Evolutionary conservation across 64 coral and sea anemone species (phyloP).

Genomic region (Stichodactyla helianthus): DNA sequence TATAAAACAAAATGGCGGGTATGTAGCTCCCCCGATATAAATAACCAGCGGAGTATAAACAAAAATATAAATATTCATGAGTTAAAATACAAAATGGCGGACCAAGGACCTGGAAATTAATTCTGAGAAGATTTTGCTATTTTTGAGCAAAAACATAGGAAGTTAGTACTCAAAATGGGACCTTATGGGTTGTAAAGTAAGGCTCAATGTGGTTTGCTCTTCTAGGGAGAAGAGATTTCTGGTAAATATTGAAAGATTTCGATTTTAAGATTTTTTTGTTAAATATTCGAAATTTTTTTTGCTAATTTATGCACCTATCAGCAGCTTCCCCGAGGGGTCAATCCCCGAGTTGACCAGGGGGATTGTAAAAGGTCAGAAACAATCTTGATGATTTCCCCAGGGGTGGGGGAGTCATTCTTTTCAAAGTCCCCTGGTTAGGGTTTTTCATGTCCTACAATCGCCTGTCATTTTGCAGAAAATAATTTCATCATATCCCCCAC

Average conservation of each 20-base stretch:
- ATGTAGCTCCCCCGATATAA: neutral
- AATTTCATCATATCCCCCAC: too few species aligned
- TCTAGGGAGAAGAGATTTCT: conserved; percentile 76
- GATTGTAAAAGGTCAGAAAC: too few species aligned
- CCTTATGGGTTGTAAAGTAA: conserved; percentile 65
- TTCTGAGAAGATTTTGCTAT: neutral
- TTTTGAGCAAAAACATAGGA: neutral
- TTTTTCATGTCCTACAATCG: too few species aligned
- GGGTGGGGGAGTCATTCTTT: too few species aligned
- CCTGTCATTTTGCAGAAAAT: too few species aligned
- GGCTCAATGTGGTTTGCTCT: conserved; percentile 77
- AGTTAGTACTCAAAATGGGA: neutral
- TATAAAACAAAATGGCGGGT: conserved; percentile 59
- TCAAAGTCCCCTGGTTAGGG: too few species aligned
- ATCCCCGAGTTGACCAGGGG: too few species aligned
- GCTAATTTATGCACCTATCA: neutral
- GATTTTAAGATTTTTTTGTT: neutral
- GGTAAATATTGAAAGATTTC: conserved; percentile 31
- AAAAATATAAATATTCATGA: neutral
- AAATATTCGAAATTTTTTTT: neutral
- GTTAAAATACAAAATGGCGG: neutral
- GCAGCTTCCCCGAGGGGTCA: too few species aligned
- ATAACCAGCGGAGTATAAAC: neutral
- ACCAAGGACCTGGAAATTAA: neutral
- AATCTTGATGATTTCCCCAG: too few species aligned